Evolutionary conservation across 1,140 invertebrate genomes (phyloP), one percentile per base, ranked within the genome.

Genomic region (Drosophila tani): DNA sequence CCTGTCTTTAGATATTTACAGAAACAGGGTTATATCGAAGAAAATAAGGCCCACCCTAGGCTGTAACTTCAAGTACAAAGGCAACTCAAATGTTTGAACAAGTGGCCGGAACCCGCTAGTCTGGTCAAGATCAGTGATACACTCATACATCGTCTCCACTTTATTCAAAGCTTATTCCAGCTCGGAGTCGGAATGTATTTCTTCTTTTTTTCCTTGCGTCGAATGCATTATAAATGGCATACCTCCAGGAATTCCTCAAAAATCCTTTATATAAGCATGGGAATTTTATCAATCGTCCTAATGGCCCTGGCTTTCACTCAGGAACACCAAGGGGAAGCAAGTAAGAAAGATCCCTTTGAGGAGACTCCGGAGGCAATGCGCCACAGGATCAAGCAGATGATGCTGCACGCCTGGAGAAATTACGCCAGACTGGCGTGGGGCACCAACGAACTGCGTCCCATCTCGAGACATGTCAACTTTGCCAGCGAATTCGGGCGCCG

Each of bases 371-470:
- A 15, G 21, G 62, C 17, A 27, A 62, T 41, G 27, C 75, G 75
- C 6, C 5, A 7, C 94, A 70, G 62, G 46, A 62, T 79, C 14
- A 63, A 35, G 21, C n/a, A 98, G 96, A 98, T 98, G 97, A 98
- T 97, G 96, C 95, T 96, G 81, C 96, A 98, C 91, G 97, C 98
- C 1, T 99, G 98, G 98, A 95, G 97, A 90, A 98, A 96, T 91
- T 99, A 99, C 93, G 97, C 96, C 51, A 95, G 96, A 57, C 98
- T 98, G 93, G 97, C 98, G 2, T 99, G 98, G 99, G 99, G 99
- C 64, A 96, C 98, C 82, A 99, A 99, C 93, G 99, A 99, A 93
- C 93, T 99, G 69, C 95, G 96, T 82, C 98, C 99, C 0, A 95
- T 99, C 15, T 96, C 96, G 21, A 97, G 97, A 88, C 94, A 95